Percentiles rank a stretch among this genome's conserved stretches.
Evolutionary conservation across 2,113 vertebrate species (phyloP).

Genomic region (Cnemophilus loriae): DNA sequence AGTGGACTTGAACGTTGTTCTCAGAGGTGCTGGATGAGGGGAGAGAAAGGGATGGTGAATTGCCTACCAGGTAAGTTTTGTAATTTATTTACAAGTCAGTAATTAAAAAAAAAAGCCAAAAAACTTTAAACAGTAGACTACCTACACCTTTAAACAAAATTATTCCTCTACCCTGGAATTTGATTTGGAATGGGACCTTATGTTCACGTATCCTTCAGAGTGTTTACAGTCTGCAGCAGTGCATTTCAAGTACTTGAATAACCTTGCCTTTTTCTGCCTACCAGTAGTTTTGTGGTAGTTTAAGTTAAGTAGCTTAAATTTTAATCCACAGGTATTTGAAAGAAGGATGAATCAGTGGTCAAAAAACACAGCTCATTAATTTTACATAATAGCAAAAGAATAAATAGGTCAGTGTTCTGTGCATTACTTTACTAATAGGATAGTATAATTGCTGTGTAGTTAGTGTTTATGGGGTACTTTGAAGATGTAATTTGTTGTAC

Average conservation of each 20-base stretch:
- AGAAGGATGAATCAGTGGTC: constrained; percentile 5
- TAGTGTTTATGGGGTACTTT: background rate
- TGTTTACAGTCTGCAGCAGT: background rate
- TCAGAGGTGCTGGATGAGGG: background rate
- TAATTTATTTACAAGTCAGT: background rate
- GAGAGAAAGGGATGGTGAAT: background rate
- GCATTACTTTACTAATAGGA: background rate
- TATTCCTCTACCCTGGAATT: background rate
- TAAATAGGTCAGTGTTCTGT: constrained; percentile 22
- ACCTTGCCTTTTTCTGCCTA: background rate
- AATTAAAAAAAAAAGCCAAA: background rate
- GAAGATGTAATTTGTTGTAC: background rate
- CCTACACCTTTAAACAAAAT: background rate
- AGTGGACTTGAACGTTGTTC: background rate
- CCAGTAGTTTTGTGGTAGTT: constrained; percentile 1
- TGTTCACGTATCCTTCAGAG: background rate
- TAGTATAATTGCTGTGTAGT: background rate
- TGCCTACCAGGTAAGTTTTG: background rate
- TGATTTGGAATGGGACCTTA: background rate
- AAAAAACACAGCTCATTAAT: background rate
- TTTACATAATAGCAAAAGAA: constrained; percentile 5
- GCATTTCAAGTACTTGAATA: background rate
- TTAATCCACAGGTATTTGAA: constrained; percentile 22
- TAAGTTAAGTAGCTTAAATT: constrained; percentile 34
- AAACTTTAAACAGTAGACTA: background rate